These are phyloP conservation scores for Unio pictorum DNA, from an alignment of 2,888 invertebrate genomes.

Conservation along the genomic window DNA sequence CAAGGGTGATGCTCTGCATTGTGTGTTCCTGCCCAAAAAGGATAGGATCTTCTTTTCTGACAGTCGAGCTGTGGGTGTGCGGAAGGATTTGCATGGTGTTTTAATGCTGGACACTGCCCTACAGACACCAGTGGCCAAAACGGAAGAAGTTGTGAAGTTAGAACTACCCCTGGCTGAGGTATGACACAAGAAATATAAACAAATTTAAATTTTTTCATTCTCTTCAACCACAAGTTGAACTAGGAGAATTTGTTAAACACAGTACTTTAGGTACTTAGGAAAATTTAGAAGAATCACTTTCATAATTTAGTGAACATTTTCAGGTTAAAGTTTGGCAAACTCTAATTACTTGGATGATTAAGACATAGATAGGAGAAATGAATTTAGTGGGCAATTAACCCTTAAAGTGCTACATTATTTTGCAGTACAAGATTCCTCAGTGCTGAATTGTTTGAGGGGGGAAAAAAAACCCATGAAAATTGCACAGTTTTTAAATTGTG, in stretches of 20 bases:
- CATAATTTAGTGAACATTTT: too few relatives aligned
- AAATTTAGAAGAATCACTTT: too few relatives aligned
- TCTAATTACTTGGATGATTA: too few relatives aligned
- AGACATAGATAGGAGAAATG: too few relatives aligned
- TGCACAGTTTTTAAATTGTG: too few relatives aligned
- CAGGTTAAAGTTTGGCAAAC: too few relatives aligned
- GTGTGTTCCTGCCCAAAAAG: slow-evolving; percentile 75
- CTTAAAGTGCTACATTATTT: too few relatives aligned
- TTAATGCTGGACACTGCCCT: slow-evolving; percentile 89
- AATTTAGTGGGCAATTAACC: too few relatives aligned
- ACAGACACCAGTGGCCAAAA: slow-evolving; percentile 84
- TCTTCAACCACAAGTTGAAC: background rate
- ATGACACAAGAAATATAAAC: slow-evolving; percentile 33
- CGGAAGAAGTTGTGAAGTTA: slow-evolving; percentile 85
- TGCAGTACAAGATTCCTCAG: too few relatives aligned
- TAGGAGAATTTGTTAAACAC: background rate
- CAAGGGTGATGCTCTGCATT: slow-evolving; percentile 45
- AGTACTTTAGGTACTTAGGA: background rate
- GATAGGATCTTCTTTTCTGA: slow-evolving; percentile 90
- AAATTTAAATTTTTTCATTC: background rate
- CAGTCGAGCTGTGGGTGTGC: slow-evolving; percentile 84
- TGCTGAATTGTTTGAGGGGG: too few relatives aligned
- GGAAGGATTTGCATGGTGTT: slow-evolving; percentile 93
- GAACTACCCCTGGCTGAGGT: slow-evolving; percentile 92
- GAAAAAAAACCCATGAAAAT: too few relatives aligned